Conservation (phyloP, 2,888 invertebrate species). For the Thecocarcelia acutangulata region DNA sequence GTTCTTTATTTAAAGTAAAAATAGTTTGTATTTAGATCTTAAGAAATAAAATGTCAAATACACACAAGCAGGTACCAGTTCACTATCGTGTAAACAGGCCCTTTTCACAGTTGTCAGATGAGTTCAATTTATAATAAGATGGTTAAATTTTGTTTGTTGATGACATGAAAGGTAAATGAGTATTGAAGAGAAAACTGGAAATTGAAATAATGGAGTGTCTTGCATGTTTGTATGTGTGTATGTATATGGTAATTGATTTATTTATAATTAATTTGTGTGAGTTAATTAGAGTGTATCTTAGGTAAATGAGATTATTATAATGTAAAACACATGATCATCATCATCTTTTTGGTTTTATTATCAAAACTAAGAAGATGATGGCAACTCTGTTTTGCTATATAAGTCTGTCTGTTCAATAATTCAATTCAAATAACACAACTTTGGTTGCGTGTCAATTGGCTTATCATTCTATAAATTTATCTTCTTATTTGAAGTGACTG, state of each 20-base stretch:
- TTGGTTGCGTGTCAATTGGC: constrained; percentile 1
- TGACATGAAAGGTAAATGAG: neutral
- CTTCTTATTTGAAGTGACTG: constrained; percentile 13
- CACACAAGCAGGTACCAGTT: constrained; percentile 24
- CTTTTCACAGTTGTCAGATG: constrained; percentile 18
- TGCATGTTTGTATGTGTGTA: too few relatives aligned
- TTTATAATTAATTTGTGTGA: constrained; percentile 20
- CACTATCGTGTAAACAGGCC: neutral
- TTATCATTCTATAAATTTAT: constrained; percentile 2
- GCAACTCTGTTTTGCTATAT: constrained; percentile 10
- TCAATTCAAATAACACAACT: constrained; percentile 20
- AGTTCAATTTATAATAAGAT: neutral
- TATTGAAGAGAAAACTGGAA: neutral
- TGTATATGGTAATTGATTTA: neutral
- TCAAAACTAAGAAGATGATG: too few relatives aligned
- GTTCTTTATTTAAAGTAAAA: constrained; percentile 59
- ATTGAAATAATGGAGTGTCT: neutral
- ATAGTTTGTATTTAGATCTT: constrained; percentile 19
- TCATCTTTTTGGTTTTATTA: too few relatives aligned
- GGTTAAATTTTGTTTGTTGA: neutral
- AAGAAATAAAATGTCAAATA: constrained; percentile 33
- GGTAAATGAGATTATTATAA: constrained; percentile 53
- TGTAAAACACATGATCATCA: constrained; percentile 29
- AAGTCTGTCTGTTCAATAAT: constrained; percentile 44
- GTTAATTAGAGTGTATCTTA: constrained; percentile 40